Evolutionary conservation across 2,113 vertebrate species (phyloP), one percentile per base, ranked within the genome.

Genomic region (Prochilodus magdalenae): DNA sequence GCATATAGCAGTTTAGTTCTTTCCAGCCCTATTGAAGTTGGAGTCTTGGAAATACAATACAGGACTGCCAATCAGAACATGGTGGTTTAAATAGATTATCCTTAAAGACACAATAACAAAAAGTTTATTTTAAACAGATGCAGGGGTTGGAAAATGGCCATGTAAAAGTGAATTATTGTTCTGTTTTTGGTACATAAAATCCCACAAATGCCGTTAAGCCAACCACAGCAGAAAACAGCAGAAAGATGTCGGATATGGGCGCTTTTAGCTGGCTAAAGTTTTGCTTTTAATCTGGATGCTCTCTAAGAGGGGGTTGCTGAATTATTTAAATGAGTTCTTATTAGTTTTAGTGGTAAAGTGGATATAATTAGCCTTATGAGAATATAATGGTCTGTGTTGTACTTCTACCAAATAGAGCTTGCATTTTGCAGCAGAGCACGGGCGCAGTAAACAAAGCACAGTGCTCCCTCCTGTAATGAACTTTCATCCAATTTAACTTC

Each of bases 361-460:
- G 24, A 47, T 79, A 33, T 83, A 75, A 81, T 79, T 66, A 83
- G 51, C 55, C 47, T 75, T 33, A 76, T 79, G 78, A 85, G 63
- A 72, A 73, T 30, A 77, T 66, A 36, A 44, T 53, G 11, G 27
- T 76, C 75, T 71, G 18, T 27, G 27, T 33, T 51, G 51, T 55
- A 27, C 51, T 59, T 27, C 12, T 11, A 4, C 40, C 51, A 26
- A 22, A 3, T 24, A 27, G 5, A 6, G 12, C 49, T 57, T 57
- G n/a, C 44, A 20, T 67, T 57, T 33, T 26, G 26, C 26, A 16
- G 80, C 82, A 67, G 59, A 88, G 84, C 16, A 3, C 1, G 51
- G 89, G 87, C 7, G 1, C 79, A 73, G 82, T 66, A 86, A 89
- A 85, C 72, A 80, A 87, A 83, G 75, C 77, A 0, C 53, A 20